phyloP scores from a whole-genome alignment of 1,140 invertebrate species.

The Cydia fagiglandana region DNA sequence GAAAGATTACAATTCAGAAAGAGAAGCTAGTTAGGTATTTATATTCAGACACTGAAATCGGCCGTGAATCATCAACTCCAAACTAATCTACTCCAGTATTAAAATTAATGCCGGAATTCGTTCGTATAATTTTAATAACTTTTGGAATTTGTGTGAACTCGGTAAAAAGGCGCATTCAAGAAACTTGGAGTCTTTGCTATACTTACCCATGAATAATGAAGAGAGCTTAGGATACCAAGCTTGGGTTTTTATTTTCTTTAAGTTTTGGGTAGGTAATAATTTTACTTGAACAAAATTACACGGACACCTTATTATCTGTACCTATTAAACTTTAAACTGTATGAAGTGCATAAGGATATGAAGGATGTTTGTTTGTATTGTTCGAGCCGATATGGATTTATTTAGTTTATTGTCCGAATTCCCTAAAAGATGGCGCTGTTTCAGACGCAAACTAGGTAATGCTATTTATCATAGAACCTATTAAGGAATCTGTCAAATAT shows the following conservation, averaged over 20 bases:
- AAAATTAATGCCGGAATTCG: constrained; percentile 27
- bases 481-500: too few species aligned
- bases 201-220: constrained; percentile 43
- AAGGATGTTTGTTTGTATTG: background rate
- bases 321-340: background rate
- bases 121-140: constrained; percentile 34
- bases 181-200: constrained; percentile 36
- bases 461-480: too few species aligned
- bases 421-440: too few species aligned
- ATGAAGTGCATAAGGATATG: background rate
- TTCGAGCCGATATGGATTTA: too few species aligned
- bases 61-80: background rate
- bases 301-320: background rate
- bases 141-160: constrained; percentile 40
- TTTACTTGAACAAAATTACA: background rate
- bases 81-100: constrained; percentile 27
- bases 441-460: too few species aligned
- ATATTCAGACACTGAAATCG: background rate
- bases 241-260: constrained; percentile 17
- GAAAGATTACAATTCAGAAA: background rate
- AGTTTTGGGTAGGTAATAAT: background rate
- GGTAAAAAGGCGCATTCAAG: constrained; percentile 40
- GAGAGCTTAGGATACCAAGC: constrained; percentile 26
- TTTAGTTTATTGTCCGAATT: too few species aligned
- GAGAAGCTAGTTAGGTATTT: background rate